Base-by-base conservation (phyloP, 2,888 invertebrate genomes). In the Aphodius sticticus region DNA sequence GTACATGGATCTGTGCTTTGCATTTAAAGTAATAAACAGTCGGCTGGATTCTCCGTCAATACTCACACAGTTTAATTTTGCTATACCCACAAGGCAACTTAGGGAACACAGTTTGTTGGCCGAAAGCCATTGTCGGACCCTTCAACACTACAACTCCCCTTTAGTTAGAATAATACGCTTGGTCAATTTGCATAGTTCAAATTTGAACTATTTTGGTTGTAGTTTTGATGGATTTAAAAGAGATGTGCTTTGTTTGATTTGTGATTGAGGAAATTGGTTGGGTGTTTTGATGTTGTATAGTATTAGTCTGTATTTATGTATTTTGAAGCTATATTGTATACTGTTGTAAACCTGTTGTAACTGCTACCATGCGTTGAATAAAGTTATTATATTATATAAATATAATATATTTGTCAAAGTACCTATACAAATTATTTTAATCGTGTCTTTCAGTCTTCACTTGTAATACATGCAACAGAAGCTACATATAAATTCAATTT, bases 401-500 rank as follows among this genome's bases (percentile, higher is more conserved):
- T 26, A 26, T 26, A 26, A 2, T 26, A 26, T 26, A 3, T 26
- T 26, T 26, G n/a, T n/a, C n/a, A n/a, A 26, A 26, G 26, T 26
- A 26, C 26, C 3, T 26, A 26, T 26, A 26, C 26, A 26, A 26
- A 26, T 26, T 26, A 3, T 26, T 26, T 26, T 3, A 26, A 26
- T 26, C 3, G 26, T 53, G 9, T 53, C 9, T 53, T 53, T 53
- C 6, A 53, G 53, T 6, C 26, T 69, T 69, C 69, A 12, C 69
- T 5, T 76, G 79, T 76, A 6, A 36, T 14, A 76, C 26, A 16
- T 79, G 79, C 70, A 69, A 36, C 6, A 69, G 76, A 70, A 69
- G 9, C 6, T 79, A 79, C 70, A 79, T 69, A 75, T 15, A 76
- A 26, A 70, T 70, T n/a, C 37, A 76, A 74, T 35, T 16, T 79